Evolutionary conservation across 2,888 invertebrate species (phyloP).

Genomic region (Synanthedon formicaeformis): DNA sequence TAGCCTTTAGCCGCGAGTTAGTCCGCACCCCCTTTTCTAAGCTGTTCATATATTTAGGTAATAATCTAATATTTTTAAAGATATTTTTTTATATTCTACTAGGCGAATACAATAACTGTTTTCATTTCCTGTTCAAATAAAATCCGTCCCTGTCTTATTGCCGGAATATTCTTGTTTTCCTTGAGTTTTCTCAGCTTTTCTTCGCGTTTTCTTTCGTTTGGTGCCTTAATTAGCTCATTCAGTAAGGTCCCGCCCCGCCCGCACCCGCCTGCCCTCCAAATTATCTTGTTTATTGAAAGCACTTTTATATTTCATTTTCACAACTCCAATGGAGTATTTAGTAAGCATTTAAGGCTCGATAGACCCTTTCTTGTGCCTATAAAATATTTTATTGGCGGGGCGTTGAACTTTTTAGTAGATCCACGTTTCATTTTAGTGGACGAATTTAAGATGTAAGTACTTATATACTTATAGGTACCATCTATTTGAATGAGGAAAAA

Average conservation of each 20-base stretch:
- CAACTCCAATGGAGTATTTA: conserved; percentile 46
- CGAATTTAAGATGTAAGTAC: too few relatives aligned
- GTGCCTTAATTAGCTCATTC: conserved; percentile 69
- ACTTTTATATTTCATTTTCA: conserved; percentile 61
- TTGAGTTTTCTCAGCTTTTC: conserved; percentile 65
- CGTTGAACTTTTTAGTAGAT: conserved; percentile 1
- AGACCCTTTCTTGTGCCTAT: neutral
- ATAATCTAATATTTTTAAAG: too few relatives aligned
- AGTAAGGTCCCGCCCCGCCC: conserved; percentile 27
- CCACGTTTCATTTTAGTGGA: too few relatives aligned
- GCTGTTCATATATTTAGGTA: too few relatives aligned
- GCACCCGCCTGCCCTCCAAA: conserved; percentile 30
- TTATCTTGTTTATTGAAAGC: conserved; percentile 65
- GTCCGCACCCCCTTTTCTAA: too few relatives aligned
- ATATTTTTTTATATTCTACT: neutral
- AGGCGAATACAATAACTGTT: neutral
- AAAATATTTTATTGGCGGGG: conserved; percentile 16
- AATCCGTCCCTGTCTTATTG: conserved; percentile 27
- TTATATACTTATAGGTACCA: too few relatives aligned
- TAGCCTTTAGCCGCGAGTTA: too few relatives aligned
- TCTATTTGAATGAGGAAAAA: too few relatives aligned
- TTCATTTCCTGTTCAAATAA: neutral
- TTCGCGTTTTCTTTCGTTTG: conserved; percentile 66
- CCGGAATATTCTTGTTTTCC: conserved; percentile 67
- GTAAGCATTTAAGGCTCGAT: conserved; percentile 36